phyloP scores from a whole-genome alignment of 2,113 vertebrate species.

The Merops nubicus region DNA sequence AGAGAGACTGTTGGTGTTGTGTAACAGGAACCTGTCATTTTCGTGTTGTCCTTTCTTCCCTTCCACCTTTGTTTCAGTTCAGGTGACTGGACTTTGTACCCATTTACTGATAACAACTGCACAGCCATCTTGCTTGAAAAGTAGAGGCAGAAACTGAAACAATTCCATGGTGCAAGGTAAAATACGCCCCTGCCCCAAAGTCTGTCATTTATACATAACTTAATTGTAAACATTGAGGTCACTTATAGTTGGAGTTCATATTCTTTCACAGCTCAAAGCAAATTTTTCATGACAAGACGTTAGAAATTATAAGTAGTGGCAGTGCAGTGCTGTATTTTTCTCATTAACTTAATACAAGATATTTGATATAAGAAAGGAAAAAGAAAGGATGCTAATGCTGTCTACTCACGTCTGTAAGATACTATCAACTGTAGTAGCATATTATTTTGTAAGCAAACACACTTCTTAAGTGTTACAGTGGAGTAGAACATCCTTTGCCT shows the following conservation, averaged over 20 bases:
- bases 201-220: neutral
- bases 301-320: neutral
- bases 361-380: neutral
- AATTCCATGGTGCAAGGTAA: neutral
- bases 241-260: neutral
- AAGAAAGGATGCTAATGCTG: neutral
- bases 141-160: neutral
- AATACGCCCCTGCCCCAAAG: neutral
- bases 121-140: neutral
- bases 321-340: neutral
- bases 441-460: neutral
- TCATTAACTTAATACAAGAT: neutral
- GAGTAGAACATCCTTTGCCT: neutral
- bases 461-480: neutral
- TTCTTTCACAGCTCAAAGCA: neutral
- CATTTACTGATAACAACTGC: neutral
- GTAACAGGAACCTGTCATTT: neutral
- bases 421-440: neutral
- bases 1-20: neutral
- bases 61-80: neutral
- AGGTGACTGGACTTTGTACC: constrained; percentile 1
- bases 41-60: neutral
- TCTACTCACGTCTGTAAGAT: neutral
- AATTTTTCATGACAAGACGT: neutral
- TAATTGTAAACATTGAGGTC: neutral